Conservation (phyloP, 2,797 vertebrate genomes). For the Xiphophorus birchmanni region DNA sequence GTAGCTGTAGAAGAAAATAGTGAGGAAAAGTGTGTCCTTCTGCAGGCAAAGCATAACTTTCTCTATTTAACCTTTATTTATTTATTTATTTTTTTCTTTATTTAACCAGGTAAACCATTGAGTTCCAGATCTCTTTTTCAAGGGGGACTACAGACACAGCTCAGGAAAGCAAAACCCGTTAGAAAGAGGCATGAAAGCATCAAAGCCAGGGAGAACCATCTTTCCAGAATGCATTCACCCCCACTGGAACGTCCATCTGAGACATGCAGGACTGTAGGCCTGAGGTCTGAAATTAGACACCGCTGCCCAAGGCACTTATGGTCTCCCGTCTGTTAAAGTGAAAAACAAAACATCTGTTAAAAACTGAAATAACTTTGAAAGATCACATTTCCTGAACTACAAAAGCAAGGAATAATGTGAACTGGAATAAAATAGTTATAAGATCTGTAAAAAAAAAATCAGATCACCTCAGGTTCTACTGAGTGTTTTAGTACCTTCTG, state of each 20-base stretch:
- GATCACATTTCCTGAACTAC: not conserved
- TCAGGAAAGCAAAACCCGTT: not conserved
- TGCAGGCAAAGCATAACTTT: not conserved
- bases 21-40: not conserved
- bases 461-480: not conserved
- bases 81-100: no score
- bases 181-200: not conserved
- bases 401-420: not conserved
- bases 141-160: not conserved
- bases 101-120: no score
- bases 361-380: not conserved
- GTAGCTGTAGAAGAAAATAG: not conserved
- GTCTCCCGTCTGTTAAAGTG: not conserved
- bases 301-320: not conserved
- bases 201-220: not conserved
- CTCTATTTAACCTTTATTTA: no score
- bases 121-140: no score
- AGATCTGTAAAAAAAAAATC: not conserved
- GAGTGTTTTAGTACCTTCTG: not conserved
- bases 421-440: not conserved
- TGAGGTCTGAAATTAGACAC: not conserved
- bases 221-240: not conserved
- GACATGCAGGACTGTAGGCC: not conserved
- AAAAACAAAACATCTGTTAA: not conserved
- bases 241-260: not conserved